Evolutionary conservation across 2,797 vertebrate genomes (phyloP).

Genomic region (Bradypus variegatus): DNA sequence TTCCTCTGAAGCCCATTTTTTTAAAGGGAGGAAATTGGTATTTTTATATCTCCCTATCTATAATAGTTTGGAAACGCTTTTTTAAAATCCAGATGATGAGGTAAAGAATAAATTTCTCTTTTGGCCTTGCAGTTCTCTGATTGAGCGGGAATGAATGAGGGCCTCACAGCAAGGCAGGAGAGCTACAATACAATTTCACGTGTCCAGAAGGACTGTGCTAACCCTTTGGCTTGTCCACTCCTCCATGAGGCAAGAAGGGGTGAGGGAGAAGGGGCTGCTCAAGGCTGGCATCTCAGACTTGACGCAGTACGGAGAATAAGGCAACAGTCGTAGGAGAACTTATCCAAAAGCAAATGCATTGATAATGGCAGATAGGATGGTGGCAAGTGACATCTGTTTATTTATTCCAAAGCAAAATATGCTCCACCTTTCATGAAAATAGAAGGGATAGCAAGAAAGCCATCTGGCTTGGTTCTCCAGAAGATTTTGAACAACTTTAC

Average conservation of each 20-base stretch:
- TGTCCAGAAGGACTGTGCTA: neutral
- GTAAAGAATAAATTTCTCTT: slow-evolving; percentile 30
- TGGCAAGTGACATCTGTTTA: neutral
- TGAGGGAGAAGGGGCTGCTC: too few relatives aligned
- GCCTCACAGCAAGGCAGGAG: neutral
- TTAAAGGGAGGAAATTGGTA: slow-evolving; percentile 17
- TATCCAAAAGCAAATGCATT: neutral
- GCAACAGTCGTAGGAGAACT: neutral
- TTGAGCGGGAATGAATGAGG: neutral
- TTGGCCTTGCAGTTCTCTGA: neutral
- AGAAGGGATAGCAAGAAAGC: neutral
- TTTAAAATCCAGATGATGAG: slow-evolving; percentile 29
- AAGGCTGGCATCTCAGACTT: neutral
- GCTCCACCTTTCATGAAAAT: neutral
- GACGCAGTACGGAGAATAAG: neutral
- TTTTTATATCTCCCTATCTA: slow-evolving; percentile 33
- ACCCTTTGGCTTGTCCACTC: rapidly evolving
- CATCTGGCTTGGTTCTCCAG: neutral
- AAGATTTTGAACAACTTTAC: neutral
- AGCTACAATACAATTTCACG: neutral
- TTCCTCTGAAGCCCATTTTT: slow-evolving; percentile 10
- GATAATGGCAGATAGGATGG: neutral
- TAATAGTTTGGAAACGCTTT: slow-evolving; percentile 28
- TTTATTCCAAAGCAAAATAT: neutral
- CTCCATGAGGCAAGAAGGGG: rapidly evolving